Conservation (phyloP, 1,140 invertebrate species). For the Drosophila kepulauana region DNA sequence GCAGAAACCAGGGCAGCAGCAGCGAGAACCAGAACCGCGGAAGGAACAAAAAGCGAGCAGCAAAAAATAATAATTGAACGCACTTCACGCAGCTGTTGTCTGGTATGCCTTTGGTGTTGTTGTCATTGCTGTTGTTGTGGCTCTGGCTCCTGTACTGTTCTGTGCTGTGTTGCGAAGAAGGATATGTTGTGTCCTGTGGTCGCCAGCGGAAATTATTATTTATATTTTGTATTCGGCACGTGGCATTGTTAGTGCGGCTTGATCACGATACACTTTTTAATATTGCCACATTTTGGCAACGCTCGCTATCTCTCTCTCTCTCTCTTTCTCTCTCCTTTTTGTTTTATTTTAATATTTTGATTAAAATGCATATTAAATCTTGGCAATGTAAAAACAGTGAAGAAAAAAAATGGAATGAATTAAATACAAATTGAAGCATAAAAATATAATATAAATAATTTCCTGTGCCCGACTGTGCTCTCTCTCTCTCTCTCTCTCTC, state of each 20-base stretch:
- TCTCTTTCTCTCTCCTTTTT: not conserved
- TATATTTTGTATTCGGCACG: conserved; percentile 61
- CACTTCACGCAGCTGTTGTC: conserved; percentile 78
- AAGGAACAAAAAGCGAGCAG: conserved; percentile 25
- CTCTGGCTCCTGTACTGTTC: too few relatives aligned
- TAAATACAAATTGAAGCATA: conserved; percentile 58
- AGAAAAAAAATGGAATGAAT: conserved; percentile 47
- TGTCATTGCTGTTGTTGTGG: conserved; percentile 44
- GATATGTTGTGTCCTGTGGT: conserved; percentile 71
- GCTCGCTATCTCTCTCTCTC: conserved; percentile 19
- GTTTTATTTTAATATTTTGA: conserved; percentile 64
- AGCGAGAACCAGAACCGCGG: conserved; percentile 4
- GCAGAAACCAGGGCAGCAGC: not conserved
- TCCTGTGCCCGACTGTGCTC: conserved; percentile 66
- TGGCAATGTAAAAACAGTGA: conserved; percentile 42
- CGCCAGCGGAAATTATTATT: conserved; percentile 78
- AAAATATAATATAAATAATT: conserved; percentile 83
- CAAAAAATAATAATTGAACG: conserved; percentile 72
- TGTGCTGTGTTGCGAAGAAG: conserved; percentile 33
- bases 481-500: conserved; percentile 2
- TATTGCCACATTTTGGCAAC: conserved; percentile 49
- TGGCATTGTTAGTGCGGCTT: conserved; percentile 43
- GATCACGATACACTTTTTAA: conserved; percentile 62
- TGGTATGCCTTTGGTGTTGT: conserved; percentile 30
- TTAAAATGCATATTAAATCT: conserved; percentile 83